phyloP scores from a whole-genome alignment of 2,113 vertebrate species.

The Nyctibius bracteatus region DNA sequence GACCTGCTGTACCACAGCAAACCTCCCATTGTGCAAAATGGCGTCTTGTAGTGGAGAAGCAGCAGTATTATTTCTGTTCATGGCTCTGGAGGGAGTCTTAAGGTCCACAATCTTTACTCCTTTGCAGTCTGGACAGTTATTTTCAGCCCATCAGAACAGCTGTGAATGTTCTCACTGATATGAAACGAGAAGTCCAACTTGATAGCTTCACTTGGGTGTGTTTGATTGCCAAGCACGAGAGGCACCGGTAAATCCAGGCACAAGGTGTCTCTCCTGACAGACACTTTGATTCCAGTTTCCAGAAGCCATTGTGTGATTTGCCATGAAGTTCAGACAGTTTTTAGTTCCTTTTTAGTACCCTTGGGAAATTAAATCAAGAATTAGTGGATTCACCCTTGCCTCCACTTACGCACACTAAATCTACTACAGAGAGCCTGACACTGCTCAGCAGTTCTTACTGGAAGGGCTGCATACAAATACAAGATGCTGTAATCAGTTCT shows the following conservation, averaged over 20 bases:
- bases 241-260: not conserved
- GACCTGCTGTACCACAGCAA: not conserved
- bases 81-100: not conserved
- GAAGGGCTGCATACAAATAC: not conserved
- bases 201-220: not conserved
- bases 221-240: not conserved
- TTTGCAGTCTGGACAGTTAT: not conserved
- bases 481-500: not conserved
- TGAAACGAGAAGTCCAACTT: not conserved
- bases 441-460: constrained; percentile 12
- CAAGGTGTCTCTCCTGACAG: not conserved
- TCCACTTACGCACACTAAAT: constrained; percentile 20
- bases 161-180: not conserved
- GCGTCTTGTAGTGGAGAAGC: not conserved
- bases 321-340: not conserved
- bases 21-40: not conserved
- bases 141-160: not conserved
- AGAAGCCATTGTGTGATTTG: not conserved
- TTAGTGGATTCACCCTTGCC: constrained; percentile 15
- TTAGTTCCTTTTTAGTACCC: not conserved
- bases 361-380: constrained; percentile 25
- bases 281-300: not conserved
- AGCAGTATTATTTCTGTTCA: not conserved
- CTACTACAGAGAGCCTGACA: not conserved
- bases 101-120: not conserved